Percentiles rank a stretch among this genome's conserved stretches.
These are phyloP conservation scores for Dasypogon diadema DNA, from an alignment of 2,888 invertebrate genomes.

Conservation along the genomic window DNA sequence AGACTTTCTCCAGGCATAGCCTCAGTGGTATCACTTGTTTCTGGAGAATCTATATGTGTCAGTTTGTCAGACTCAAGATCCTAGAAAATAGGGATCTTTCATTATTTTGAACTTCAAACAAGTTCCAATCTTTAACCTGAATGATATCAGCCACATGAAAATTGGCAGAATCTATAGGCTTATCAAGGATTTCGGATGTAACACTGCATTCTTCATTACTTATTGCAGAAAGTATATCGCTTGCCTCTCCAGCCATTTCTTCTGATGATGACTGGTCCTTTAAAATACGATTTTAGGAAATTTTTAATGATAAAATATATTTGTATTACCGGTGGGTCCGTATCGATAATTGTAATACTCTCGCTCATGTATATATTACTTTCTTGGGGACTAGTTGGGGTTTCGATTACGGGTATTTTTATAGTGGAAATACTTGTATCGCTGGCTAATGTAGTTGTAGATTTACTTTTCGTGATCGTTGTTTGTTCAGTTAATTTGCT, in stretches of 20 bases:
- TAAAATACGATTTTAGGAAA: constrained; percentile 2
- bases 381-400: constrained; percentile 59
- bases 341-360: constrained; percentile 77
- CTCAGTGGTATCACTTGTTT: constrained; percentile 82
- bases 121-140: constrained; percentile 60
- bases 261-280: constrained; percentile 67
- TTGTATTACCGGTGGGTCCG: constrained; percentile 64
- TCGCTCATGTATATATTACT: constrained; percentile 69
- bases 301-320: neutral
- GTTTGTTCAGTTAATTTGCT: constrained; percentile 62
- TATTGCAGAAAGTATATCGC: constrained; percentile 74
- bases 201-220: constrained; percentile 81
- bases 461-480: neutral
- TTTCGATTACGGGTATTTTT: constrained; percentile 65
- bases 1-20: constrained; percentile 82
- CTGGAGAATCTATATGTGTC: constrained; percentile 86
- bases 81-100: constrained; percentile 60
- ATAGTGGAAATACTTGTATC: constrained; percentile 54
- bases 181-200: constrained; percentile 76
- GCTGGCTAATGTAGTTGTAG: neutral
- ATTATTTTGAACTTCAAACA: neutral
- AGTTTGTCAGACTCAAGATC: constrained; percentile 70
- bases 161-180: constrained; percentile 60
- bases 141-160: constrained; percentile 65
- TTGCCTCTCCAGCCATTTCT: constrained; percentile 64